Percentiles rank a stretch among this genome's conserved stretches.
phyloP scores from a whole-genome alignment of 2,888 invertebrate genomes.

The Eupithecia abbreviata region DNA sequence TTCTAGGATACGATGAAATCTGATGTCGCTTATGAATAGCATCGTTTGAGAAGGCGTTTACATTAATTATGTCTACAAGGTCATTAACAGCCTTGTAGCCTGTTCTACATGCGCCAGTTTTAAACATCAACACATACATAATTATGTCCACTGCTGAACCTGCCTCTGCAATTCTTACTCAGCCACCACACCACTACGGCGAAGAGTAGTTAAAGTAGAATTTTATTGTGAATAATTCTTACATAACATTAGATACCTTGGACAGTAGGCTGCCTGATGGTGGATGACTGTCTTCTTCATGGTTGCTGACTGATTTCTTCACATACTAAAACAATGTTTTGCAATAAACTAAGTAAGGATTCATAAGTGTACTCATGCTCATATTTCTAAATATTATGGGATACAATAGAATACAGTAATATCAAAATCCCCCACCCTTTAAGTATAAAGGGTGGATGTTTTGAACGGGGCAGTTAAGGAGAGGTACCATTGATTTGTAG shows the following conservation, averaged over 20 bases:
- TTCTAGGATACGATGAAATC: neutral
- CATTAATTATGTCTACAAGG: neutral
- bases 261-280: conserved; percentile 76
- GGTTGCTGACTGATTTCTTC: conserved; percentile 85
- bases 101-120: neutral
- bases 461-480: no score
- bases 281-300: conserved; percentile 82
- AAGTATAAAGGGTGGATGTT: no score
- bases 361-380: neutral
- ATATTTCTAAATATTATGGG: neutral
- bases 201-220: neutral
- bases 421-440: no score
- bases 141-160: neutral
- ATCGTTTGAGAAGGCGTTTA: neutral
- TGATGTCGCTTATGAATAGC: neutral
- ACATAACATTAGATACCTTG: conserved; percentile 78
- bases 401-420: no score
- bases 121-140: neutral
- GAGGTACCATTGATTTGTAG: no score
- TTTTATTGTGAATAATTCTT: conserved; percentile 45
- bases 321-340: conserved; percentile 79
- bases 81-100: neutral
- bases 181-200: neutral
- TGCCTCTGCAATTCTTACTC: neutral
- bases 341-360: neutral